Evolutionary conservation across 2,797 vertebrate species (phyloP).

Genomic region (Buceros bicornis): DNA sequence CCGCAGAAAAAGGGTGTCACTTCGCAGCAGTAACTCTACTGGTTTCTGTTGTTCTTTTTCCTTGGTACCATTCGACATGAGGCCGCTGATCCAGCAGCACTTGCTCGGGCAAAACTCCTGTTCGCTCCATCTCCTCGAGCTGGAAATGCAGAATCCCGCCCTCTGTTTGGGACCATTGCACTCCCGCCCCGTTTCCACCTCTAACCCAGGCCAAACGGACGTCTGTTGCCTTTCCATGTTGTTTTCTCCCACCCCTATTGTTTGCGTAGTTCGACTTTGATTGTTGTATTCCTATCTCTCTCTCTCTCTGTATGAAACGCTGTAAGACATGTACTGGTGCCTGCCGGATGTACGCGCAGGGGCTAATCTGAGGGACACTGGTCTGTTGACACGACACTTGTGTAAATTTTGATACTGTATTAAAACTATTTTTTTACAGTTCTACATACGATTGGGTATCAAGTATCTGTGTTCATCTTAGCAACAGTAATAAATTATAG

Average conservation of each 20-base stretch:
- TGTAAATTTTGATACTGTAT: conserved; percentile 90
- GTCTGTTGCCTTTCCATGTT: conserved; percentile 13
- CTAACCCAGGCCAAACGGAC: neutral
- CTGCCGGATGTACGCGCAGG: conserved; percentile 76
- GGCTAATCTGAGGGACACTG: conserved; percentile 73
- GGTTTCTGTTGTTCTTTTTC: conserved; percentile 55
- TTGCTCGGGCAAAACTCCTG: neutral
- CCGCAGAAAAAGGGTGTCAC: conserved; percentile 68
- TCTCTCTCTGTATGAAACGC: conserved; percentile 43
- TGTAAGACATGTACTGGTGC: conserved; percentile 73
- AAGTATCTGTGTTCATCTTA: conserved; percentile 85
- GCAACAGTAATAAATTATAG: conserved; percentile 86
- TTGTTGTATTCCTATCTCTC: conserved; percentile 84
- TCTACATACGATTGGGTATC: conserved; percentile 82
- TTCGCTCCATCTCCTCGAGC: neutral
- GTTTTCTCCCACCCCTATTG: conserved; percentile 13
- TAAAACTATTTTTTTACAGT: conserved; percentile 90
- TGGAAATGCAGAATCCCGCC: conserved; percentile 5
- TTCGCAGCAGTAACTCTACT: conserved; percentile 65
- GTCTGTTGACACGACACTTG: conserved; percentile 84
- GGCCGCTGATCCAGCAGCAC: neutral
- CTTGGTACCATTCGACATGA: conserved; percentile 21
- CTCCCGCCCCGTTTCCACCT: conserved; percentile 17
- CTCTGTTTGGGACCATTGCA: conserved; percentile 17
- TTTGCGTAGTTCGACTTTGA: conserved; percentile 64